A percentile compares a stretch with the other conserved stretches of the same genome.
phyloP scores from a whole-genome alignment of 2,888 invertebrate genomes.

The Pharmacophagus antenor region DNA sequence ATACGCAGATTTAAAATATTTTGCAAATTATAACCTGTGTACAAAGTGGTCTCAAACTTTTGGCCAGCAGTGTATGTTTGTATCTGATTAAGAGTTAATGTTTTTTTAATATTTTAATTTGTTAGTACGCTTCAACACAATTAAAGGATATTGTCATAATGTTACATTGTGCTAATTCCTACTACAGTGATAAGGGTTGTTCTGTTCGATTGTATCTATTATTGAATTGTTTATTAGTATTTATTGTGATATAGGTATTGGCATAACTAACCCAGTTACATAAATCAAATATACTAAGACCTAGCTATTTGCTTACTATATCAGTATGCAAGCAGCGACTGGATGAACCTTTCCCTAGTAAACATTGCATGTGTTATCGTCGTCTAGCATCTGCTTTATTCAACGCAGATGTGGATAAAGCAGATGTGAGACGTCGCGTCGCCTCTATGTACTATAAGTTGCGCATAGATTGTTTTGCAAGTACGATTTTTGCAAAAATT shows the following conservation, averaged over 20 bases:
- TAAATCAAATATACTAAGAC: constrained; percentile 1
- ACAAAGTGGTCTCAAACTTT: too few species aligned
- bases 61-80: too few species aligned
- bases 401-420: constrained; percentile 13
- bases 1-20: too few species aligned
- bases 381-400: constrained; percentile 19
- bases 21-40: too few species aligned
- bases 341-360: constrained; percentile 21
- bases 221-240: background rate
- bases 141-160: too few species aligned
- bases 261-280: background rate
- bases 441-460: background rate
- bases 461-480: constrained; percentile 20
- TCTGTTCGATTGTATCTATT: background rate
- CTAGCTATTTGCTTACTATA: background rate
- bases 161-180: too few species aligned
- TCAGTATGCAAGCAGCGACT: constrained; percentile 5
- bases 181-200: too few species aligned
- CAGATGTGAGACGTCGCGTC: background rate
- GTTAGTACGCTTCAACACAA: too few species aligned
- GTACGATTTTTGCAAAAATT: constrained; percentile 9
- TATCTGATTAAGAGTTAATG: too few species aligned
- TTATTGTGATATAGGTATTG: background rate
- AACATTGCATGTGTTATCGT: constrained; percentile 29
- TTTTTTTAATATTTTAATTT: too few species aligned